Conservation (phyloP, 2,888 invertebrate genomes). For the Sesia apiformis region DNA sequence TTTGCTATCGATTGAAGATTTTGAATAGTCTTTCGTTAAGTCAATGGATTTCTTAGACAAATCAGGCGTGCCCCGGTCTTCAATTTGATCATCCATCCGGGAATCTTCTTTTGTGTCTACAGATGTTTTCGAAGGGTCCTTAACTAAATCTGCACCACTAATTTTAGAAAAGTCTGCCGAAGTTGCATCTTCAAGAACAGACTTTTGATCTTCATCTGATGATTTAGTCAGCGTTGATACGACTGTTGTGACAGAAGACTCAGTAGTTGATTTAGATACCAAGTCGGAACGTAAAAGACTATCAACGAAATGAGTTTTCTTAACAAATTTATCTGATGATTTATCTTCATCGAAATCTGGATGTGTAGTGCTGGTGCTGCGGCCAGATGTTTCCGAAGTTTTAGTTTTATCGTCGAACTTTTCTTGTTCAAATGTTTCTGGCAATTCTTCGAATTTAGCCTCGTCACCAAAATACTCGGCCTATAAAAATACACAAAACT, state of each 20-base stretch:
- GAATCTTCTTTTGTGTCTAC: slow-evolving; percentile 56
- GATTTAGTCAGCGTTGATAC: slow-evolving; percentile 62
- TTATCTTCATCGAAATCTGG: slow-evolving; percentile 27
- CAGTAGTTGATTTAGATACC: slow-evolving; percentile 65
- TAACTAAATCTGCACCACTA: slow-evolving; percentile 58
- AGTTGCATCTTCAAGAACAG: slow-evolving; percentile 59
- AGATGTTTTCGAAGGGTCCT: slow-evolving; percentile 61
- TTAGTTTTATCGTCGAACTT: slow-evolving; percentile 5
- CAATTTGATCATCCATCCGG: slow-evolving; percentile 44
- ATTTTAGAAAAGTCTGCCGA: slow-evolving; percentile 66
- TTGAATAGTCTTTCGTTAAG: slow-evolving; percentile 64
- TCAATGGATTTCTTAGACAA: slow-evolving; percentile 66
- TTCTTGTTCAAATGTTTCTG: slow-evolving; percentile 15
- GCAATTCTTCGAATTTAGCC: slow-evolving; percentile 33
- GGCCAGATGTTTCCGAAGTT: slow-evolving; percentile 15
- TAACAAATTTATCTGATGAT: slow-evolving; percentile 26
- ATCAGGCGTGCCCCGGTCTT: slow-evolving; percentile 59
- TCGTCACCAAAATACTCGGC: slow-evolving; percentile 54
- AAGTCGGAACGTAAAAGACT: slow-evolving; percentile 44
- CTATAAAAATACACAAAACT: slow-evolving; percentile 17
- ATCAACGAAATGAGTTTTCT: slow-evolving; percentile 46
- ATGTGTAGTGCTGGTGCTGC: slow-evolving; percentile 25
- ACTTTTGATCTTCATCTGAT: slow-evolving; percentile 63
- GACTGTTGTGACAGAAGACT: slow-evolving; percentile 64
- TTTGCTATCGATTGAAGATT: slow-evolving; percentile 67